Evolutionary conservation across 2,888 invertebrate genomes (phyloP).

Genomic region (Napeogenes sylphis): DNA sequence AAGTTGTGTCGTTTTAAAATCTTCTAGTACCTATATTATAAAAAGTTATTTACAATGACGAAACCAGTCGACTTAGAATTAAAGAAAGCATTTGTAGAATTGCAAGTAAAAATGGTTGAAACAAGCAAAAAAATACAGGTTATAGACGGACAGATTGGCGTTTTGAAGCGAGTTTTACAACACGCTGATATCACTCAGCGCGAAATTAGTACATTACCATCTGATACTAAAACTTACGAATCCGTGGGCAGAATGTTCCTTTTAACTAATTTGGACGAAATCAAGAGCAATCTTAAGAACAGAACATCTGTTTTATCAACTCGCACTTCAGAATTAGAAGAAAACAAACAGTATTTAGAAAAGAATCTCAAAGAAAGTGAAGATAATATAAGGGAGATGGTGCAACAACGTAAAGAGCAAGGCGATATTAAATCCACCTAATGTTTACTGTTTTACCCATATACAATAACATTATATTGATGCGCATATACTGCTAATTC

Average conservation of each 20-base stretch:
- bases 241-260: conserved; percentile 92
- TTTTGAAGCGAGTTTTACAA: conserved; percentile 81
- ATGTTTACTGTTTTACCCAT: conserved; percentile 12
- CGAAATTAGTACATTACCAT: conserved; percentile 79
- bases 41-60: conserved; percentile 49
- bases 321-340: conserved; percentile 84
- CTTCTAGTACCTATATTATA: not conserved
- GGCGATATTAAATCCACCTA: conserved; percentile 46
- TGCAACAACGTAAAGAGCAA: conserved; percentile 80
- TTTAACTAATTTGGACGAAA: conserved; percentile 80
- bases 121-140: conserved; percentile 88
- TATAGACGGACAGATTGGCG: conserved; percentile 86
- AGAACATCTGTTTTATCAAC: conserved; percentile 77
- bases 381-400: conserved; percentile 90
- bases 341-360: conserved; percentile 88
- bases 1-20: not conserved
- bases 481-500: not conserved
- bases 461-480: conserved; percentile 8
- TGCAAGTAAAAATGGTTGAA: conserved; percentile 88
- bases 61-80: conserved; percentile 78
- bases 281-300: conserved; percentile 80
- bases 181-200: conserved; percentile 85
- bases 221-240: conserved; percentile 85
- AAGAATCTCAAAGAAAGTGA: conserved; percentile 89
- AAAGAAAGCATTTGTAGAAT: conserved; percentile 86